Evolutionary conservation across 2,888 invertebrate genomes (phyloP).

Genomic region (Eustalomyia histrio): DNA sequence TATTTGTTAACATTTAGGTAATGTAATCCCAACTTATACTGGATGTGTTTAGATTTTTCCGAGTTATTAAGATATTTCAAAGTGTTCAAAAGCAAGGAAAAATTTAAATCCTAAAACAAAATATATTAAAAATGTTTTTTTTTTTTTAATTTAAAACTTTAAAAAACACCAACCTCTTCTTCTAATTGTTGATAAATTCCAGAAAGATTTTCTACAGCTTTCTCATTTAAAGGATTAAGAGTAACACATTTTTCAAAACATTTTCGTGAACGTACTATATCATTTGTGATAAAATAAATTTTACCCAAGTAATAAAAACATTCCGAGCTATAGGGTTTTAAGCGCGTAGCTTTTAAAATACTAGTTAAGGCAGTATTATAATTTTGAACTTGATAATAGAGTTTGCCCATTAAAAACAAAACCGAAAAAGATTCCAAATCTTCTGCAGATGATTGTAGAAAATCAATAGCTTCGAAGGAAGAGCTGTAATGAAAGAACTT

Average conservation of each 20-base stretch:
- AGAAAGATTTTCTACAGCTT: constrained; percentile 87
- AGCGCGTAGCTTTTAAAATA: constrained; percentile 85
- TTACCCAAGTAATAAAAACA: constrained; percentile 89
- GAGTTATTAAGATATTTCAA: constrained; percentile 80
- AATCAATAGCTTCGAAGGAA: constrained; percentile 81
- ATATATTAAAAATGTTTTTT: neutral
- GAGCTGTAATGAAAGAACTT: constrained; percentile 63
- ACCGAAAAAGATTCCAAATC: constrained; percentile 71
- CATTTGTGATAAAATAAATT: constrained; percentile 84
- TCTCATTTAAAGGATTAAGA: constrained; percentile 84
- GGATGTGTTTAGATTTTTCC: constrained; percentile 85
- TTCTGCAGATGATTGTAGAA: constrained; percentile 77
- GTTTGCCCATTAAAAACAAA: constrained; percentile 72
- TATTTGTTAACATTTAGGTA: constrained; percentile 87
- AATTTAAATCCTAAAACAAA: constrained; percentile 71
- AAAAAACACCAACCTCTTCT: constrained; percentile 81
- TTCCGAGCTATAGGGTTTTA: constrained; percentile 86
- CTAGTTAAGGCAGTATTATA: constrained; percentile 83
- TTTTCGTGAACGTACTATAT: constrained; percentile 87
- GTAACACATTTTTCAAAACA: constrained; percentile 92
- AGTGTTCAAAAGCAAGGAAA: constrained; percentile 75
- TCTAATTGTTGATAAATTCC: constrained; percentile 86
- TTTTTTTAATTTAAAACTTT: neutral
- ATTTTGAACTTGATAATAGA: constrained; percentile 78
- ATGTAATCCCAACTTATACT: constrained; percentile 90